Evolutionary conservation across 2,113 vertebrate species (phyloP), one percentile per base, ranked within the genome.

Genomic region (Variabilichromis moorii): DNA sequence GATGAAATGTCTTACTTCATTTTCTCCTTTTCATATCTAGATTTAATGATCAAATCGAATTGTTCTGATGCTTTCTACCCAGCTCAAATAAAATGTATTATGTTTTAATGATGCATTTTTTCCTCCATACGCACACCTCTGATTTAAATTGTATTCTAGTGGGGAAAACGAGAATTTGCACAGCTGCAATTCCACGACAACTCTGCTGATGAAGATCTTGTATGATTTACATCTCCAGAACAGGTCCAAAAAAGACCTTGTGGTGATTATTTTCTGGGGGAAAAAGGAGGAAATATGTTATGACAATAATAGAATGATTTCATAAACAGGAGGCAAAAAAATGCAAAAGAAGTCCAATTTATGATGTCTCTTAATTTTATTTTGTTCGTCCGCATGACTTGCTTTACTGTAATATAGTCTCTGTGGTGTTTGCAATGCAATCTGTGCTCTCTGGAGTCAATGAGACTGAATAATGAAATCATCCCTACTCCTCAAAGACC

Each of bases 401-500:
- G 61, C 9, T 47, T 5, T 3, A 63, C 5, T 76, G 28, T 26
- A 51, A 31, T 17, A 21, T 31, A 86, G 83, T 59, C 33, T 84
- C 55, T 31, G n/a, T 33, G 2, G 42, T 37, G 73, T 73, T 31
- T 57, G 63, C 35, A 37, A 24, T 40, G 19, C 61, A 54, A 51
- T 87, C 81, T 79, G 35, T 79, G 42, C 76, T 90, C 68, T 78
- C 63, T 68, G 42, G 71, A 83, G 87, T 90, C 71, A 91, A 61
- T 37, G 84, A 63, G 37, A 78, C 83, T 66, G 85, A 87, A 86
- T 92, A 92, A 93, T 89, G 51, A 91, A 92, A 92, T 90, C 82
- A 90, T 85, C 86, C 88, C 85, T 71, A 28, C 50, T 82, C 82
- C 51, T 85, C 40, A 53, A 66, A 88, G 80, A 86, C 45, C 33